A percentile compares a stretch with the other conserved stretches of the same genome.
Evolutionary conservation across 2,113 vertebrate species (phyloP).

Genomic region (Lipophrys pholis): DNA sequence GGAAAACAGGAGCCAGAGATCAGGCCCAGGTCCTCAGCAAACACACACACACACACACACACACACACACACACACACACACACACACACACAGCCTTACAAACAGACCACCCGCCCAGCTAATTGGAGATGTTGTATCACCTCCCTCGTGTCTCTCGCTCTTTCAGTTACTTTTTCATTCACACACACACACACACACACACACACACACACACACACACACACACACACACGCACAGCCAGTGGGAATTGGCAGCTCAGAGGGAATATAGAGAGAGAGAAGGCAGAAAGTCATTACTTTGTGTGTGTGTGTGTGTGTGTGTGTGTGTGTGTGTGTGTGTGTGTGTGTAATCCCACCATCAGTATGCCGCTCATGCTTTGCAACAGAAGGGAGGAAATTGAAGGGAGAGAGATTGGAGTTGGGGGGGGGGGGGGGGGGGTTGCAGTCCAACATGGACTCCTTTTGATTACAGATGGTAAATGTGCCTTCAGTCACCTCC

Average conservation of each 20-base stretch:
- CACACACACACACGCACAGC: constrained; percentile 27
- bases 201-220: neutral
- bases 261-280: constrained; percentile 62
- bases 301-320: constrained; percentile 44
- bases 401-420: constrained; percentile 41
- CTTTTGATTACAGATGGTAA: constrained; percentile 76
- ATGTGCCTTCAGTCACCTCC: constrained; percentile 58
- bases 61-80: too few relatives aligned
- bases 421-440: constrained; percentile 8
- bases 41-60: constrained; percentile 9
- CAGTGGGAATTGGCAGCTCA: constrained; percentile 67
- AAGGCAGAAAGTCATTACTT: constrained; percentile 76
- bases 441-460: constrained; percentile 58
- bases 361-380: constrained; percentile 71
- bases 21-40: neutral
- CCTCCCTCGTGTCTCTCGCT: constrained; percentile 59
- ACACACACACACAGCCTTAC: too few relatives aligned
- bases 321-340: constrained; percentile 52
- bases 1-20: too few relatives aligned
- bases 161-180: constrained; percentile 34
- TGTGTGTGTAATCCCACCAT: constrained; percentile 63
- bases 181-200: too few relatives aligned
- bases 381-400: constrained; percentile 62
- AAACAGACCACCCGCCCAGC: constrained; percentile 58
- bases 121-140: constrained; percentile 69